phyloP scores from a whole-genome alignment of 2,888 invertebrate species.

The Apamea anceps region DNA sequence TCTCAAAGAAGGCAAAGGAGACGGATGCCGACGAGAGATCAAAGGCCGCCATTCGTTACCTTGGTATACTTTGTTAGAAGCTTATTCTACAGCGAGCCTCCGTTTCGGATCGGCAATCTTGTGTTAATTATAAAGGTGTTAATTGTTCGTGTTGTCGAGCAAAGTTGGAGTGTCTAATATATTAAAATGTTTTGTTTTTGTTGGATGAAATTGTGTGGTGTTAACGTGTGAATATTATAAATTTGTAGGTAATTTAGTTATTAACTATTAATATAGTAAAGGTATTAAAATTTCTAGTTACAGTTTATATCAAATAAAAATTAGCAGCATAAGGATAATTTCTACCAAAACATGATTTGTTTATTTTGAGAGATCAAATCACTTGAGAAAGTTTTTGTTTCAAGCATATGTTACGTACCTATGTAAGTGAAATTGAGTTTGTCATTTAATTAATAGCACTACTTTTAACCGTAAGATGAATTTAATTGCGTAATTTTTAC shows the following conservation, averaged over 20 bases:
- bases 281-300: not conserved
- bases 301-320: not conserved
- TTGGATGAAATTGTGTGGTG: constrained; percentile 1
- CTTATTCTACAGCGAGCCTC: constrained; percentile 57
- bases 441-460: not conserved
- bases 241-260: not conserved
- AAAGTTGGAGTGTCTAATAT: constrained; percentile 2
- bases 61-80: constrained; percentile 67
- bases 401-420: too few relatives aligned
- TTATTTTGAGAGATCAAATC: not conserved
- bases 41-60: constrained; percentile 82
- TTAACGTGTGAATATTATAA: constrained; percentile 9
- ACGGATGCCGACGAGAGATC: constrained; percentile 80
- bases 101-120: constrained; percentile 43
- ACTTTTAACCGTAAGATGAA: not conserved
- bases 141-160: constrained; percentile 20
- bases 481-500: not conserved
- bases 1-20: constrained; percentile 85
- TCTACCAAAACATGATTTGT: not conserved
- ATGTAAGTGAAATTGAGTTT: constrained; percentile 1
- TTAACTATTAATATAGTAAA: not conserved
- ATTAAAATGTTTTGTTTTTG: constrained; percentile 35
- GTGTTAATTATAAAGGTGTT: constrained; percentile 47
- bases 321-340: not conserved
- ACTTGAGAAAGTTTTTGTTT: not conserved